Evolutionary conservation across 2,797 vertebrate species (phyloP).

Genomic region (Sebastiscus tertius): DNA sequence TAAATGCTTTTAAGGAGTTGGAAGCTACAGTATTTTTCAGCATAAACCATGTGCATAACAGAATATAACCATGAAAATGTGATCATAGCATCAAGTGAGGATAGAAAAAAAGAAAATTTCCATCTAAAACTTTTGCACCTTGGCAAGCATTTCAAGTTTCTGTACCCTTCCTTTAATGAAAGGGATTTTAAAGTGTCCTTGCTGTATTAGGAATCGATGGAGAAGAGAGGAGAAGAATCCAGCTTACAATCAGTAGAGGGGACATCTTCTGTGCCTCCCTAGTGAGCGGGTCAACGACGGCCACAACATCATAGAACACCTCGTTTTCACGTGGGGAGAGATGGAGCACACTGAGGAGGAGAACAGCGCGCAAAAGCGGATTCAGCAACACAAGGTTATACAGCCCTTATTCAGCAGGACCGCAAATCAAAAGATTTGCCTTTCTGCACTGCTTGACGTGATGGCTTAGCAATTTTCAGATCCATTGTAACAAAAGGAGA

Average conservation of each 20-base stretch:
- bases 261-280: conserved; percentile 95
- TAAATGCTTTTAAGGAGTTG: neutral
- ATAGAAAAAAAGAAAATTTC: neutral
- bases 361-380: conserved; percentile 30
- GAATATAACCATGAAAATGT: neutral
- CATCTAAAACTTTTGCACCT: neutral
- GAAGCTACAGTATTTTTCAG: neutral
- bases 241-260: conserved; percentile 90
- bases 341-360: conserved; percentile 85
- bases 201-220: neutral
- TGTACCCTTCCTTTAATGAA: neutral
- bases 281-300: conserved; percentile 92
- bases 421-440: conserved; percentile 35
- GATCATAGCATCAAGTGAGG: neutral
- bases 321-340: conserved; percentile 85
- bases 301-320: conserved; percentile 90
- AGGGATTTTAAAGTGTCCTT: conserved; percentile 15
- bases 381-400: conserved; percentile 38
- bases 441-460: conserved; percentile 25
- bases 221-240: neutral
- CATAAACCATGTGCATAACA: neutral
- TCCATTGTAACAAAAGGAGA: conserved; percentile 26
- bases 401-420: conserved; percentile 48
- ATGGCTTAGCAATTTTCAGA: conserved; percentile 30
- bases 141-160: neutral